phyloP scores from a whole-genome alignment of 1,140 invertebrate genomes.

The Drusus annulatus region DNA sequence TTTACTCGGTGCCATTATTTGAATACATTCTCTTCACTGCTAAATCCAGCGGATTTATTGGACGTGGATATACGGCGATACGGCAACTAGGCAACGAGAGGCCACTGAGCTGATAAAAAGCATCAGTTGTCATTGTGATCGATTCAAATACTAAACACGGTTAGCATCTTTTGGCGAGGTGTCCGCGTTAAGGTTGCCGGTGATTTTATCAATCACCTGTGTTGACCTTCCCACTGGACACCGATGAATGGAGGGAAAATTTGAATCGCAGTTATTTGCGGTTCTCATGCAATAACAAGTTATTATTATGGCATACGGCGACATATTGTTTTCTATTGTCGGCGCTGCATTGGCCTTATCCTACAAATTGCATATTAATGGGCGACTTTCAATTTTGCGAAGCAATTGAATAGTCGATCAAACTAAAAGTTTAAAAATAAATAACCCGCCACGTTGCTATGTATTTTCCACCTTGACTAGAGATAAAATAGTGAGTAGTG shows the following conservation, averaged over 20 bases:
- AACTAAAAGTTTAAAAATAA: neutral
- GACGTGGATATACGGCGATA: neutral
- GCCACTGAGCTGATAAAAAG: neutral
- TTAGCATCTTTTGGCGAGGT: neutral
- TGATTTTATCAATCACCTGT: constrained; percentile 28
- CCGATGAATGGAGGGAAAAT: constrained; percentile 21
- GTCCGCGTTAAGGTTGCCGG: neutral
- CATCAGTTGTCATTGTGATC: neutral
- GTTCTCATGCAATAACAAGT: constrained; percentile 12
- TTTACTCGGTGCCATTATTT: neutral
- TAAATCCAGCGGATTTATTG: constrained; percentile 1
- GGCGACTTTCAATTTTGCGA: neutral
- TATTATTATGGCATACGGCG: neutral
- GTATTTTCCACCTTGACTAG: too few relatives aligned
- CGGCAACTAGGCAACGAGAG: neutral
- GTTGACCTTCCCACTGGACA: neutral
- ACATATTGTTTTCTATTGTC: neutral
- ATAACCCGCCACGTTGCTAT: too few relatives aligned
- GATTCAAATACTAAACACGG: neutral
- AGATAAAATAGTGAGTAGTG: too few relatives aligned
- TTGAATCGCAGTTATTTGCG: constrained; percentile 11
- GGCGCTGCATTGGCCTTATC: neutral
- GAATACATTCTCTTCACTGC: neutral
- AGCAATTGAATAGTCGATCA: neutral
- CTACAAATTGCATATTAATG: neutral